phyloP scores from a whole-genome alignment of 2,113 vertebrate genomes.

The Megalops atlanticus region DNA sequence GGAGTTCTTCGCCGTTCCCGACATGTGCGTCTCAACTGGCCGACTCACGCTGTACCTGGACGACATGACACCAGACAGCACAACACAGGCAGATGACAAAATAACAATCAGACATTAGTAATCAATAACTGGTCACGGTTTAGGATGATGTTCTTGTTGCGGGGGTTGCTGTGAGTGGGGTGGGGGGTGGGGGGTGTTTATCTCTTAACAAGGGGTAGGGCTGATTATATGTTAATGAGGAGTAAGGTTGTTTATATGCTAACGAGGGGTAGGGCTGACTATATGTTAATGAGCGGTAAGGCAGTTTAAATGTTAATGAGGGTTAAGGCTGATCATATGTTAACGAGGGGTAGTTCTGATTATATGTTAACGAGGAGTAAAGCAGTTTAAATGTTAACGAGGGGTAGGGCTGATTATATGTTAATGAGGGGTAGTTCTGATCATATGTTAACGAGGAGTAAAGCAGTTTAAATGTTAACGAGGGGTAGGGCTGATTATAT shows the following conservation, averaged over 20 bases:
- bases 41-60: slow-evolving; percentile 88
- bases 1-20: slow-evolving; percentile 78
- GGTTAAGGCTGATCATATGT: background rate
- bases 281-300: background rate
- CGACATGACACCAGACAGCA: background rate
- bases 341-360: background rate
- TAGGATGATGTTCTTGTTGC: background rate
- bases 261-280: background rate
- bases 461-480: background rate
- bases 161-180: no score
- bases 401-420: background rate
- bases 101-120: background rate
- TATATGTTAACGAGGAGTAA: background rate
- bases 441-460: background rate
- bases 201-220: background rate
- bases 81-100: background rate
- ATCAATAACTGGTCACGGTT: background rate
- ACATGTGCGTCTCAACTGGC: slow-evolving; percentile 87
- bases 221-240: background rate
- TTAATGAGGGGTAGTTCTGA: background rate
- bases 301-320: background rate
- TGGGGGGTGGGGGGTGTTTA: background rate
- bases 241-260: background rate
- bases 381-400: background rate
- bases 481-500: no score